phyloP scores from a whole-genome alignment of 2,797 vertebrate species.

The Bothrops alternatus region DNA sequence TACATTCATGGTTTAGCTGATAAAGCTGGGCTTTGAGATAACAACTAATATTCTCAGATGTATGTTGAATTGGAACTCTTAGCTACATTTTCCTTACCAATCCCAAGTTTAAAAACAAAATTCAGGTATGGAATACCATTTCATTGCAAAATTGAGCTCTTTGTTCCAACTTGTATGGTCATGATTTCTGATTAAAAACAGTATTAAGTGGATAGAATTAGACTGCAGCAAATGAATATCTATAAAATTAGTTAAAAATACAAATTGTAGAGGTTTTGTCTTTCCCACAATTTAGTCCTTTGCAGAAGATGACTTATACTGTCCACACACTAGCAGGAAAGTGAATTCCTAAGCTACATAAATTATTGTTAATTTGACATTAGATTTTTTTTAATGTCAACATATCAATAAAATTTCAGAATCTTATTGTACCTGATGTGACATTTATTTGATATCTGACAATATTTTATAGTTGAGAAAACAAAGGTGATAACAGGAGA shows the following conservation, averaged over 20 bases:
- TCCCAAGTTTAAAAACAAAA: neutral
- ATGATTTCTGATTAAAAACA: neutral
- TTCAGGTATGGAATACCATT: neutral
- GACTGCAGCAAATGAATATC: neutral
- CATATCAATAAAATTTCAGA: neutral
- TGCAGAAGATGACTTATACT: neutral
- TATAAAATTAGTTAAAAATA: neutral
- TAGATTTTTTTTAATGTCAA: neutral
- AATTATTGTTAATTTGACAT: neutral
- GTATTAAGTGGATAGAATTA: neutral
- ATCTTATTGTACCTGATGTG: neutral
- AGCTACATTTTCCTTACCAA: neutral
- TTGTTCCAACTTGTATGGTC: too few species aligned
- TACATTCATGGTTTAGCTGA: neutral
- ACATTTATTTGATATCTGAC: conserved; percentile 2
- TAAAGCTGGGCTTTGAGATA: neutral
- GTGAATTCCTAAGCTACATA: neutral
- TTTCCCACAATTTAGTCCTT: neutral
- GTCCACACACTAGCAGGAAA: neutral
- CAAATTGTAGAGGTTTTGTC: neutral
- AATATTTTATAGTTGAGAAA: neutral
- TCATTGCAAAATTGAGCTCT: neutral
- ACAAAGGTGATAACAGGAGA: neutral
- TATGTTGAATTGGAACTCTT: neutral
- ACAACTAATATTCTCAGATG: neutral